Conservation (phyloP, 2,888 invertebrate genomes). For the Prosapia bicincta region DNA sequence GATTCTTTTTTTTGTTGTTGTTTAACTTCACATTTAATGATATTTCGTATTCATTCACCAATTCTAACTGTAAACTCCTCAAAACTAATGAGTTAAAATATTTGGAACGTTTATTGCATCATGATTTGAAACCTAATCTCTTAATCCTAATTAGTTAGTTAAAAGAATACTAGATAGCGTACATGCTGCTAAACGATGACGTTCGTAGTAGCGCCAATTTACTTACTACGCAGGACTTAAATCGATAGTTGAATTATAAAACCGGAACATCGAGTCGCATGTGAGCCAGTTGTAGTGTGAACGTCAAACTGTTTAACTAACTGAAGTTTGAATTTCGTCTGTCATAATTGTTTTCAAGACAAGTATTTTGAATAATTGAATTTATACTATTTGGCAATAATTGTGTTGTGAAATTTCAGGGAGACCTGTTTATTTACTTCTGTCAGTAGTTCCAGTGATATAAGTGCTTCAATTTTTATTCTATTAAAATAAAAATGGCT, state of each 20-base stretch:
- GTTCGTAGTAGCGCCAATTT: neutral
- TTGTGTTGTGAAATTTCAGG: neutral
- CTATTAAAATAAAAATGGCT: slow-evolving; percentile 60
- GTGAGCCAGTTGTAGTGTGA: neutral
- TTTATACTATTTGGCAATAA: neutral
- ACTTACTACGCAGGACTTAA: neutral
- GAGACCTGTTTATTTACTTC: neutral
- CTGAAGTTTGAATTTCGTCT: no score
- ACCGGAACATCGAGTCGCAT: neutral
- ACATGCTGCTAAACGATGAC: neutral
- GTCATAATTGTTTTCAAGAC: no score
- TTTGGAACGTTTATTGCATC: no score
- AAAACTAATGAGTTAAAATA: no score
- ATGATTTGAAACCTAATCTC: no score
- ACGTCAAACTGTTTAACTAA: neutral
- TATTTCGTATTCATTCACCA: no score
- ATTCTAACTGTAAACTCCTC: no score
- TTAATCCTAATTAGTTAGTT: neutral
- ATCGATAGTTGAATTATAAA: neutral
- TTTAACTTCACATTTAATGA: no score
- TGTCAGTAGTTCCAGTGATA: no score
- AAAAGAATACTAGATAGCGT: neutral
- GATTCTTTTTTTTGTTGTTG: no score
- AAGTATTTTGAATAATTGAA: neutral
- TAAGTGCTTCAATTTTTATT: neutral